phyloP scores from a whole-genome alignment of 2,797 vertebrate species.

The Somateria mollissima region DNA sequence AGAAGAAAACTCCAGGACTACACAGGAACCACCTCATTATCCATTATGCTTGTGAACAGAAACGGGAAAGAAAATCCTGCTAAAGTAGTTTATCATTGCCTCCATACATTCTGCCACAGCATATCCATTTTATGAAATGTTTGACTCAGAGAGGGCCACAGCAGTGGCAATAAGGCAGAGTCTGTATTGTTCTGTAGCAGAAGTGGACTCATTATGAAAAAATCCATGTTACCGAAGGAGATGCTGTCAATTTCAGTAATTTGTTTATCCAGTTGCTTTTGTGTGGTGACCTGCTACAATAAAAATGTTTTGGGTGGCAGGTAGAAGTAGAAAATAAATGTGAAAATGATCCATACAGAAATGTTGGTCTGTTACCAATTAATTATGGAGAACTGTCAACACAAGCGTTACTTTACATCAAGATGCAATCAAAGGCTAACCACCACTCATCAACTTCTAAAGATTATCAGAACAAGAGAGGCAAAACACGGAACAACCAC shows the following conservation, averaged over 20 bases:
- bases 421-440: slow-evolving; percentile 28
- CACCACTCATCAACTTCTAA: slow-evolving; percentile 10
- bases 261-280: background rate
- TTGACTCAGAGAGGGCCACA: background rate
- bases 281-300: background rate
- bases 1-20: background rate
- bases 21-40: background rate
- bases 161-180: fast-evolving
- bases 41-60: background rate
- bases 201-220: background rate
- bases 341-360: slow-evolving; percentile 2
- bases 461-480: background rate
- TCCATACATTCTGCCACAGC: background rate
- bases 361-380: background rate
- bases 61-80: background rate
- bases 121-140: background rate
- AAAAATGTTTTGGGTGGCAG: background rate
- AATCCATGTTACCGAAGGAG: background rate
- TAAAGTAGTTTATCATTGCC: background rate
- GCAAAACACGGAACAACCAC: background rate
- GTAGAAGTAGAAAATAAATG: slow-evolving; percentile 12
- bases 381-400: slow-evolving; percentile 40
- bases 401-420: background rate
- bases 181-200: background rate
- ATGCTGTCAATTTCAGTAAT: background rate